These are phyloP conservation scores for Romanogobio albipinnatus DNA, from an alignment of 2,113 vertebrate genomes.

Conservation along the genomic window DNA sequence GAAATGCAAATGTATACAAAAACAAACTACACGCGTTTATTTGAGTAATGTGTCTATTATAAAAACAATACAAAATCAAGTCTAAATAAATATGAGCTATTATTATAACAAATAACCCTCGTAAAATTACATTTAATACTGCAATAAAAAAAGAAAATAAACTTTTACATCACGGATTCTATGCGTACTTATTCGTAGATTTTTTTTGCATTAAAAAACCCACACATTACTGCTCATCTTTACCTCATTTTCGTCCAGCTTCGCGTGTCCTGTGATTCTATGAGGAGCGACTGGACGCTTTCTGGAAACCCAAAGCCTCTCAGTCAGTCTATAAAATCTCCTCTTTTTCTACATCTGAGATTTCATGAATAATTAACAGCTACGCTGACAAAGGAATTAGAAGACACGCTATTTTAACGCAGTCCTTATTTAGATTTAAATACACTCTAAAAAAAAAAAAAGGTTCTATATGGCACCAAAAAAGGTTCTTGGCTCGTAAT, in stretches of 20 bases:
- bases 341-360: background rate
- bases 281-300: background rate
- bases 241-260: background rate
- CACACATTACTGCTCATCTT: background rate
- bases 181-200: background rate
- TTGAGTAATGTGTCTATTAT: background rate
- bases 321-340: background rate
- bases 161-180: background rate
- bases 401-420: background rate
- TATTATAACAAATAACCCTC: background rate
- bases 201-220: background rate
- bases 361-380: conserved; percentile 15
- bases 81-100: background rate
- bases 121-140: background rate
- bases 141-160: background rate
- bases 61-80: background rate
- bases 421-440: background rate
- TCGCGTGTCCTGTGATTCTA: background rate
- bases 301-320: conserved; percentile 13
- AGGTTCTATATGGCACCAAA: too few relatives aligned
- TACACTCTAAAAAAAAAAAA: too few relatives aligned
- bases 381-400: conserved; percentile 51
- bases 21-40: background rate
- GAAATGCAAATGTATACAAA: background rate
- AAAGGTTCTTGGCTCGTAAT: too few relatives aligned